These are phyloP conservation scores for Bursaphelenchus mucronatus DNA, from an alignment of 1,140 invertebrate species.

Conservation along the genomic window DNA sequence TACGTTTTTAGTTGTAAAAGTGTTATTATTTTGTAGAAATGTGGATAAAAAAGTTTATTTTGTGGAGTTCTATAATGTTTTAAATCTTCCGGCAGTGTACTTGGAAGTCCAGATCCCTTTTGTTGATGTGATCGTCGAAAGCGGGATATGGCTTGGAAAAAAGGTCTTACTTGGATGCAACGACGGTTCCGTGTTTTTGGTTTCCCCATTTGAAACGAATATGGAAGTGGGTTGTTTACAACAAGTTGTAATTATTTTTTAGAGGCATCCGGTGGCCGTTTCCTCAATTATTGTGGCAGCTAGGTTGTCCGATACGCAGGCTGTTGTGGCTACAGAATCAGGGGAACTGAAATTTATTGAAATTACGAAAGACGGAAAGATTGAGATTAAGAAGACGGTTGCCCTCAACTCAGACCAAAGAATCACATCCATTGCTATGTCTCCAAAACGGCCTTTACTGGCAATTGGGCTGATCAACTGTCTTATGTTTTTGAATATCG, in stretches of 20 bases:
- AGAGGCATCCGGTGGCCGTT: constrained; percentile 16
- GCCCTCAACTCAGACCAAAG: constrained; percentile 19
- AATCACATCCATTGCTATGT: constrained; percentile 19
- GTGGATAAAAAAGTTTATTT: constrained; percentile 2
- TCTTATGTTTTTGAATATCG: constrained; percentile 12
- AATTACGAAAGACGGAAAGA: neutral
- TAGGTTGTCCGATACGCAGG: neutral
- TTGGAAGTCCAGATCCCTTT: constrained; percentile 41
- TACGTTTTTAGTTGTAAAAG: constrained; percentile 4
- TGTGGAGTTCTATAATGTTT: constrained; percentile 46
- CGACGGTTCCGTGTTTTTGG: constrained; percentile 34
- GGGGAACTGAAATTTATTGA: constrained; percentile 22
- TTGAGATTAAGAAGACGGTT: constrained; percentile 16
- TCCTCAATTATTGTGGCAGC: constrained; percentile 11
- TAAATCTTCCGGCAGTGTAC: constrained; percentile 32
- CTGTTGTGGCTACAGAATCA: constrained; percentile 9
- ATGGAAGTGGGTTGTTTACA: constrained; percentile 3
- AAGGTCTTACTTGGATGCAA: constrained; percentile 22
- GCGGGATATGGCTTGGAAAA: constrained; percentile 37
- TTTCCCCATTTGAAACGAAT: constrained; percentile 29
- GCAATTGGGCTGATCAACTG: constrained; percentile 19
- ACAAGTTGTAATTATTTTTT: constrained; percentile 18
- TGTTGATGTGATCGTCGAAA: constrained; percentile 21
- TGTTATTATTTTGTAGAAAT: constrained; percentile 5
- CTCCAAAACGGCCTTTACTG: neutral